phyloP scores from a whole-genome alignment of 2,888 invertebrate genomes.

The Leucophenga montana region DNA sequence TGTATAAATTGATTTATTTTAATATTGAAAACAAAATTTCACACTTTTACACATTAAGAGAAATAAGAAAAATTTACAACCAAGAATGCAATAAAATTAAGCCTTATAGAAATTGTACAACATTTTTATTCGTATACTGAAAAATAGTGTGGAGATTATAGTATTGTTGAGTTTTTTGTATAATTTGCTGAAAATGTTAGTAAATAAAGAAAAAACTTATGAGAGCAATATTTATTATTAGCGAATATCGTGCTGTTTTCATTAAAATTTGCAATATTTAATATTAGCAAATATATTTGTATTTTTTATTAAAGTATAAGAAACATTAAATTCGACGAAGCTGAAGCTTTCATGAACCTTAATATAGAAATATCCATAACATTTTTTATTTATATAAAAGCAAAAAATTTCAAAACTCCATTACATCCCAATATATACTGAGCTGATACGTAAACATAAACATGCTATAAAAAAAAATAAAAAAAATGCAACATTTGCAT shows the following conservation, averaged over 20 bases:
- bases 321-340: too few species aligned
- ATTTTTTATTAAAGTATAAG: background rate
- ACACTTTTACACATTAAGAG: constrained; percentile 9
- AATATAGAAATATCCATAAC: too few species aligned
- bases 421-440: too few species aligned
- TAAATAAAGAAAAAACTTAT: background rate
- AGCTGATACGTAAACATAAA: too few species aligned
- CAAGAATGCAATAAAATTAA: background rate
- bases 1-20: background rate
- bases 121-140: background rate
- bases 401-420: too few species aligned
- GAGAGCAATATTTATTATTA: constrained; percentile 22
- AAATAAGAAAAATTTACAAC: background rate
- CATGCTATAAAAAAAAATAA: too few species aligned
- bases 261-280: constrained; percentile 28
- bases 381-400: too few species aligned
- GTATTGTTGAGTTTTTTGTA: constrained; percentile 8
- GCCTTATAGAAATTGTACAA: constrained; percentile 10
- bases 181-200: constrained; percentile 2
- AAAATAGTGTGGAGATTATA: background rate
- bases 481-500: too few species aligned
- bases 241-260: too few species aligned
- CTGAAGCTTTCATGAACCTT: too few species aligned
- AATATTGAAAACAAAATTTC: background rate
- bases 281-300: background rate